Evolutionary conservation across 2,113 vertebrate genomes (phyloP), one percentile per base, ranked within the genome.

Genomic region (Ibidorhyncha struthersii): DNA sequence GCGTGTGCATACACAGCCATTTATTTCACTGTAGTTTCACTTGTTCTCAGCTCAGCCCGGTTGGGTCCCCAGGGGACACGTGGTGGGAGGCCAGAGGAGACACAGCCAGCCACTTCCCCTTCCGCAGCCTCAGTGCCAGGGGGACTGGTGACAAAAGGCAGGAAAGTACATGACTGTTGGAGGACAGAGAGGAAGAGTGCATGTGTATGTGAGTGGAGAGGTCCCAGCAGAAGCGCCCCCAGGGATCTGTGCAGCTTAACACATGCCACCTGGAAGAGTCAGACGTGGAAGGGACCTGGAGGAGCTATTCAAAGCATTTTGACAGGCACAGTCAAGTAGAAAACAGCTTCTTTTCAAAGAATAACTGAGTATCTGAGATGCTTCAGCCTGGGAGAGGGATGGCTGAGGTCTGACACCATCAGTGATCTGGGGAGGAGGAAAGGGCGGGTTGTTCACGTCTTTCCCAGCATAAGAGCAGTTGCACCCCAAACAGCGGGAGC

Each of bases 1-100:
- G 25, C 29, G 6, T 3, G 4, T 0, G 0, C 1, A 1, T 23
- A 4, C 9, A 20, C n/a, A n/a, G 47, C 30, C 49, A 4, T 29
- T 47, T 27, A 3, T 25, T 62, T 49, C 1, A 4, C 6, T 71
- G 30, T 6, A 40, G 41, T 63, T 84, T 56, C 26, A 5, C 30
- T 78, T 49, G 13, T 27, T 36, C 41, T 79, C 49, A 71, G 13
- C 55, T 30, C 15, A 53, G 40, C 40, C 47, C 2, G 0, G 13
- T 5, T 2, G 0, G 10, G 55, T 62, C 15, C 63, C 81, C 30
- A 13, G 26, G 43, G 65, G 6, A 71, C 89, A 27, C 1, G 1
- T 32, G 32, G 49, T 36, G 36, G 50, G 81, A 49, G 41, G 63
- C n/a, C 73, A 36, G 65, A 70, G 49, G 36, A 63, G 40, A 63